Evolutionary conservation across 2,113 vertebrate genomes (phyloP), one percentile per base, ranked within the genome.

Genomic region (Oncorhynchus keta): DNA sequence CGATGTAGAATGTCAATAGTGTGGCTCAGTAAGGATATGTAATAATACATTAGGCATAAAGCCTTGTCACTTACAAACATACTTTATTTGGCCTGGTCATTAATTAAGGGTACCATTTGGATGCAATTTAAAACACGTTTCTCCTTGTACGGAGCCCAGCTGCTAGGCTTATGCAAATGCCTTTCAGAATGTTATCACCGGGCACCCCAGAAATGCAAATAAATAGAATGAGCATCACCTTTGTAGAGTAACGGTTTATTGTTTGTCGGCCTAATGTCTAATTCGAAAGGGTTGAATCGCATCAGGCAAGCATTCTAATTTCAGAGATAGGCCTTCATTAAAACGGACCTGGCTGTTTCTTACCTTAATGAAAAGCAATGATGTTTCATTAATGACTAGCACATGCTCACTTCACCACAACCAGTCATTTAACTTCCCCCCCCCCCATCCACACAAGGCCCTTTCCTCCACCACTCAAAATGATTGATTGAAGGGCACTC

Each of bases 41-140:
- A 26, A 76, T 76, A 39, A 24, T 28, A 14, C 79, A 79, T 84
- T 81, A 16, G 69, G 61, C 22, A 64, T n/a, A 3, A 22, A 22
- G 22, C 57, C 57, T 61, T 1, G n/a, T 16, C 61, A 64, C 61
- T 64, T 22, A 26, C 61, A 68, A 78, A 77, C 78, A 81, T 89
- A 74, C 82, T 68, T 86, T 86, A 66, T 13, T 75, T 35, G 72
- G 88, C 70, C 72, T 85, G 55, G 16, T 6, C 20, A 55, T 77
- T 22, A 59, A 81, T 87, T 80, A 87, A 87, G 71, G 77, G 79
- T 79, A 28, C 73, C 84, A 88, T 88, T 91, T 89, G 87, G 77
- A 81, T 74, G 81, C 84, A 81, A 89, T 91, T 91, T 87, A 90
- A 90, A 87, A 88, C 79, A 80, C 82, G 89, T 90, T 89, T 74